Base-by-base conservation (phyloP, 2,797 vertebrate species). In the Psittacula echo region DNA sequence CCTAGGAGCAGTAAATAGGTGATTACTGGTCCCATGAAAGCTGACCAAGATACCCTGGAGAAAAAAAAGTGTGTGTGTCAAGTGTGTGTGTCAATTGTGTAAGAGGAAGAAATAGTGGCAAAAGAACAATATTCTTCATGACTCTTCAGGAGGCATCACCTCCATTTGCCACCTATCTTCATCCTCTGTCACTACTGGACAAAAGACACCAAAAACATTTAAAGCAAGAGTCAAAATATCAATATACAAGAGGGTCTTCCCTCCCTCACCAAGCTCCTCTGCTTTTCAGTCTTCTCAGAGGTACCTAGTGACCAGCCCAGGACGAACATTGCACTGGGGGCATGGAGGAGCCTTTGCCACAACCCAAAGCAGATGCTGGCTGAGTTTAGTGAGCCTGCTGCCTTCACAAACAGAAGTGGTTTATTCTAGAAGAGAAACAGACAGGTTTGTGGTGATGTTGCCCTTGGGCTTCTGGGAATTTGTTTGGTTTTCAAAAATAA, bases 401-500 rank as follows among this genome's bases (percentile, higher is more conserved):
- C 64, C 80, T 94, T 88, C 53, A 44, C 29, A 23, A 8, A 75
- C 22, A 76, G 2, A 66, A 73, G 21, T 4, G 42, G 23, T 56
- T 27, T 67, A 44, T 82, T 93, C 68, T 17, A 56, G 50, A 85
- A 82, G 32, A 54, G 85, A 60, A 83, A 68, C 50, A 94, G 78
- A 68, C 61, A 26, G 54, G 86, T 88, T 89, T 89, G 85, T 78
- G 66, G 17, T 51, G 78, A 82, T 86, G 76, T 39, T 91, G 62
- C 75, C 82, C 75, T 94, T 82, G 37, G 89, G 84, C 89, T 95
- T 90, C 72, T 66, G 60, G 90, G 84, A 92, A 93, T 93, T 95
- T 96, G 93, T 94, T 85, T 94, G 78, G 68, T 95, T 93, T 83
- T 88, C 94, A 82, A 56, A 86, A 97, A 96, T 95, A 97, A 95